phyloP scores from a whole-genome alignment of 2,797 vertebrate species.

The Dromococcyx pavoninus region DNA sequence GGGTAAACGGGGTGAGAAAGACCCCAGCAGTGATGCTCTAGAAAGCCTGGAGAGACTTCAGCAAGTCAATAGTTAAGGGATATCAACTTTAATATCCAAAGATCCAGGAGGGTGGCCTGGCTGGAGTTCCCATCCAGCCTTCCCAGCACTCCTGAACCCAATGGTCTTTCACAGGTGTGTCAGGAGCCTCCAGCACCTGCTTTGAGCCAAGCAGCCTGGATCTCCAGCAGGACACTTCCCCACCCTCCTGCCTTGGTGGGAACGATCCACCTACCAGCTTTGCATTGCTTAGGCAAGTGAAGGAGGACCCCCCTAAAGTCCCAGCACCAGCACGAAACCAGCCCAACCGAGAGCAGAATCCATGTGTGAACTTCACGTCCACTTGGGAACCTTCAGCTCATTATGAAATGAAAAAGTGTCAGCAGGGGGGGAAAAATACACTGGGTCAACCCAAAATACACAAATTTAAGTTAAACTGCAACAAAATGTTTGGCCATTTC shows the following conservation, averaged over 20 bases:
- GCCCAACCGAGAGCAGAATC: neutral
- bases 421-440: neutral
- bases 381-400: neutral
- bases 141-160: neutral
- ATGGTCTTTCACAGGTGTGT: fast-evolving
- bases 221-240: neutral
- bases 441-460: neutral
- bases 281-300: neutral
- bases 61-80: neutral
- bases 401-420: neutral
- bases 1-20: neutral
- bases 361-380: neutral
- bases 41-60: neutral
- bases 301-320: neutral
- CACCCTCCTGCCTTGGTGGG: neutral
- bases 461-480: neutral
- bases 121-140: neutral
- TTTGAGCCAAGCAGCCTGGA: fast-evolving
- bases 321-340: neutral
- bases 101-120: neutral
- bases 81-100: neutral
- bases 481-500: neutral
- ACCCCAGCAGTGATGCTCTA: neutral
- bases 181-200: fast-evolving
- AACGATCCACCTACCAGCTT: fast-evolving